Percentiles rank a stretch among this genome's conserved stretches.
Evolutionary conservation across 2,888 invertebrate genomes (phyloP).

Genomic region (Masnerella sp.): DNA sequence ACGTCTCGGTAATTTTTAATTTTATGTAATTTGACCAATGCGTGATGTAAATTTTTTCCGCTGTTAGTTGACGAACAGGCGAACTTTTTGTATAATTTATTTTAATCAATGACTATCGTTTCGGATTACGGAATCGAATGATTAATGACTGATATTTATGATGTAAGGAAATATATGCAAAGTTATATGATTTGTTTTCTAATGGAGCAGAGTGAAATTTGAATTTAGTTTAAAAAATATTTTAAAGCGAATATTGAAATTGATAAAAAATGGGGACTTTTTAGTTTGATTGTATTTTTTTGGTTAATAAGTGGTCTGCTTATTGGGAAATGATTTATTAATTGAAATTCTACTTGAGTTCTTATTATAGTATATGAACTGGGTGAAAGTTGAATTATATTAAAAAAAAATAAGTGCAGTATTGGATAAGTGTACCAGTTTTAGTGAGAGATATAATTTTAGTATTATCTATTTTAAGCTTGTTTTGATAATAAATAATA

Average conservation of each 20-base stretch:
- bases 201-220: no score
- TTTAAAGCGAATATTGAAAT: no score
- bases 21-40: neutral
- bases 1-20: neutral
- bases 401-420: constrained; percentile 9
- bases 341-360: no score
- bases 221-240: no score
- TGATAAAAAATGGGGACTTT: no score
- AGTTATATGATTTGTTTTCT: no score
- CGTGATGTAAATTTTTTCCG: neutral
- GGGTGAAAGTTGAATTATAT: constrained; percentile 25
- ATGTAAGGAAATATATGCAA: no score
- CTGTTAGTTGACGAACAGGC: neutral
- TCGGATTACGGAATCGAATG: neutral
- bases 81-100: neutral
- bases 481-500: constrained; percentile 16
- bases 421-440: constrained; percentile 22
- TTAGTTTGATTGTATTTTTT: no score
- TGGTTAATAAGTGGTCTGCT: no score
- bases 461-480: constrained; percentile 4
- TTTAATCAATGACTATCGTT: neutral
- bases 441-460: constrained; percentile 13
- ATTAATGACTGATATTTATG: neutral
- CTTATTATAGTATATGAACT: constrained; percentile 1
- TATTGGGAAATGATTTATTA: no score